phyloP scores from a whole-genome alignment of 2,888 invertebrate species.

The Stegophylla sp. region DNA sequence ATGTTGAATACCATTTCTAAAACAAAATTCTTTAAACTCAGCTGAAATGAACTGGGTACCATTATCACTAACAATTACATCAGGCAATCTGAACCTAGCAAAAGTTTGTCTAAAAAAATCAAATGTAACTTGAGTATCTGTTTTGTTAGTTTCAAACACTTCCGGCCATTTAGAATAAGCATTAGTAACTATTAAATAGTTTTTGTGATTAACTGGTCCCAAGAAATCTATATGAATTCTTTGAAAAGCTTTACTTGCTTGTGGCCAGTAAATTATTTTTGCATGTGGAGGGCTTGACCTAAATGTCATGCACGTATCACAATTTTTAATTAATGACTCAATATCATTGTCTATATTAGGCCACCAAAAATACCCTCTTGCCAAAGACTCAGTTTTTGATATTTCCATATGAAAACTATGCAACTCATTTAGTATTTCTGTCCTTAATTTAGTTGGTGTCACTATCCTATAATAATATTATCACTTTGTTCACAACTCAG shows the following conservation, averaged over 20 bases:
- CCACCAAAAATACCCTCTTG: no score
- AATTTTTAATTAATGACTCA: no score
- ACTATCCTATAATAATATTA: no score
- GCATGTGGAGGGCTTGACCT: no score
- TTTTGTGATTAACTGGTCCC: conserved; percentile 44
- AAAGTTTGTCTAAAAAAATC: conserved; percentile 16
- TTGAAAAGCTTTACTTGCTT: not conserved
- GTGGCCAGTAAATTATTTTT: not conserved
- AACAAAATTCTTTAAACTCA: conserved; percentile 17
- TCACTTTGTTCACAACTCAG: no score
- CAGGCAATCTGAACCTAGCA: conserved; percentile 39
- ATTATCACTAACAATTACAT: conserved; percentile 46
- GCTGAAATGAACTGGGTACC: conserved; percentile 5
- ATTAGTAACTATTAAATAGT: conserved; percentile 51
- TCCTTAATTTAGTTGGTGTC: no score
- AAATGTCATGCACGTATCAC: no score
- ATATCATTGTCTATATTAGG: no score
- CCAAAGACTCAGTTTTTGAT: no score
- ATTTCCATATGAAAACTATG: no score
- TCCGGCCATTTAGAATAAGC: conserved; percentile 50
- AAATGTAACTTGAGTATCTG: conserved; percentile 9
- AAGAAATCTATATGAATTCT: conserved; percentile 55
- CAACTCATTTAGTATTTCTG: no score
- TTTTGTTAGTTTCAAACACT: conserved; percentile 6
- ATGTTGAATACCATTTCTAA: conserved; percentile 10